phyloP scores from a whole-genome alignment of 2,888 invertebrate species.

The Augiades crinisus region DNA sequence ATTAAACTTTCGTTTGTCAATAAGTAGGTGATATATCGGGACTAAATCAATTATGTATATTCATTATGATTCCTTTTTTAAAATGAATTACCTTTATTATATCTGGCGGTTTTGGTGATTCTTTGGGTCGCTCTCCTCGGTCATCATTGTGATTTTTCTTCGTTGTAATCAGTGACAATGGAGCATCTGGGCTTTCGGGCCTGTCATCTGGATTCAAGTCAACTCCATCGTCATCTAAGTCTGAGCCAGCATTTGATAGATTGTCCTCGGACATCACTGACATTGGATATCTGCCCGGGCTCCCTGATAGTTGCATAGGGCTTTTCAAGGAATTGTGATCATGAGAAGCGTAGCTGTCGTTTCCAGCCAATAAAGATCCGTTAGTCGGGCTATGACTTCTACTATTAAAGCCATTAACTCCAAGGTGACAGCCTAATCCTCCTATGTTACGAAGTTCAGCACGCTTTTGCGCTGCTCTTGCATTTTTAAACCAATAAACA shows the following conservation, averaged over 20 bases:
- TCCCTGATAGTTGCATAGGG: slow-evolving; percentile 78
- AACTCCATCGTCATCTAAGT: slow-evolving; percentile 85
- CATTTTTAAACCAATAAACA: slow-evolving; percentile 99
- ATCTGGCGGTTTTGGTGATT: slow-evolving; percentile 77
- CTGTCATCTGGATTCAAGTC: slow-evolving; percentile 78
- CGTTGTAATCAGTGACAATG: slow-evolving; percentile 85
- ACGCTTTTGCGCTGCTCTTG: slow-evolving; percentile 96
- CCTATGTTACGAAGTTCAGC: slow-evolving; percentile 88
- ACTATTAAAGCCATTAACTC: slow-evolving; percentile 84
- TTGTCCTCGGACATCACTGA: slow-evolving; percentile 85
- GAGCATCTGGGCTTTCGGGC: slow-evolving; percentile 84
- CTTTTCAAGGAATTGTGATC: slow-evolving; percentile 84
- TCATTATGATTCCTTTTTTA: slow-evolving; percentile 9
- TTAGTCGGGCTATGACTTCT: slow-evolving; percentile 84
- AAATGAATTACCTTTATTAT: slow-evolving; percentile 68
- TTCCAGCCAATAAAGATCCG: slow-evolving; percentile 82
- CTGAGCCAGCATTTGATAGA: slow-evolving; percentile 84
- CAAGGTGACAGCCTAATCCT: slow-evolving; percentile 81
- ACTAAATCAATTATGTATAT: neutral
- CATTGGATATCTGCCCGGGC: slow-evolving; percentile 82
- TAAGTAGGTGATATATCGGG: slow-evolving; percentile 1
- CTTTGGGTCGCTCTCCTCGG: slow-evolving; percentile 70
- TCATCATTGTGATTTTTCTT: slow-evolving; percentile 74
- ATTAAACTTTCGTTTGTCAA: slow-evolving; percentile 17
- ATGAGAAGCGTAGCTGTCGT: slow-evolving; percentile 78